Conservation (phyloP, 2,888 invertebrate genomes). For the Eristalis pertinax region DNA sequence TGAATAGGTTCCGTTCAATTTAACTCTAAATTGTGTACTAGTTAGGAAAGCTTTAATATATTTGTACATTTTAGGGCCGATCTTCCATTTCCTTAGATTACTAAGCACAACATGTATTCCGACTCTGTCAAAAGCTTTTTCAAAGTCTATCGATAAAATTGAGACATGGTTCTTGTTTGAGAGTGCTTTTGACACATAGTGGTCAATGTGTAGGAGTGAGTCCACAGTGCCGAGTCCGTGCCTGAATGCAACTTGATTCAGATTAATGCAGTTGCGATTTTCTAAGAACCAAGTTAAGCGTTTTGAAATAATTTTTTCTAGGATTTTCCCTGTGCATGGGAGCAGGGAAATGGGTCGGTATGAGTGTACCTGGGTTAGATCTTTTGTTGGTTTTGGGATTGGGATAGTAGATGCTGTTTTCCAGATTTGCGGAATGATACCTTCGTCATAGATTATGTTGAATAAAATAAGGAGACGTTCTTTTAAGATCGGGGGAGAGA, state of each 20-base stretch:
- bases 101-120: constrained; percentile 4
- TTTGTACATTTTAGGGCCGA: constrained; percentile 1
- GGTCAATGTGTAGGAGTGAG: background rate
- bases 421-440: constrained; percentile 6
- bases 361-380: background rate
- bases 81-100: constrained; percentile 5
- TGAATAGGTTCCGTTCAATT: background rate
- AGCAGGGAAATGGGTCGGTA: constrained; percentile 19
- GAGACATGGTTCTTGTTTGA: background rate
- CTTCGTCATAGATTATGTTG: background rate
- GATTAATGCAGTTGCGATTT: background rate
- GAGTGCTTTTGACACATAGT: no score
- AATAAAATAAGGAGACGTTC: background rate
- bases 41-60: background rate
- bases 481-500: background rate
- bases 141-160: no score
- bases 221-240: background rate
- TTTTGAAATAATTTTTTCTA: background rate
- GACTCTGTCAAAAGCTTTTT: no score
- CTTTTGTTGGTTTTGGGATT: background rate
- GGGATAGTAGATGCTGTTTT: constrained; percentile 8
- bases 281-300: constrained; percentile 5
- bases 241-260: background rate
- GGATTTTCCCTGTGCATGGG: no score
- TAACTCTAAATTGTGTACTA: background rate